phyloP scores from a whole-genome alignment of 2,113 vertebrate genomes.

The Neodon shergylaensis region DNA sequence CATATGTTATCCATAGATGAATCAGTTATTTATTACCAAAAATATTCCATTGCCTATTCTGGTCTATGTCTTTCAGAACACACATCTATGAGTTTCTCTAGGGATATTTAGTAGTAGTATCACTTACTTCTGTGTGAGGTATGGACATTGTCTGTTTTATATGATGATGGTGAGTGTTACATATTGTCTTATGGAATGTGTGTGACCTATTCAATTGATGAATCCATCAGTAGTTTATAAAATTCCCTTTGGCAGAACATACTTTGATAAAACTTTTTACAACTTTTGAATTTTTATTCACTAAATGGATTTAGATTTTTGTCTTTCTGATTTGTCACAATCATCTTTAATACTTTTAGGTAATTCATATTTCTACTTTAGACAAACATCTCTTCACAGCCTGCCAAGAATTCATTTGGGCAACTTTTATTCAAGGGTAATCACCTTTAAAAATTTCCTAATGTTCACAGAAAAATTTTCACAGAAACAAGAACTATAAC shows the following conservation, averaged over 20 bases:
- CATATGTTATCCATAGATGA: not conserved
- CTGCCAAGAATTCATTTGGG: not conserved
- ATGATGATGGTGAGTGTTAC: not conserved
- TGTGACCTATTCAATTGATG: not conserved
- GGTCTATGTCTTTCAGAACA: not conserved
- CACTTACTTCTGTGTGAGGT: not conserved
- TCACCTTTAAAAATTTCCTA: not conserved
- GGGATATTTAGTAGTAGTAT: not conserved
- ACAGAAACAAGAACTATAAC: not conserved
- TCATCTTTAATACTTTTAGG: not conserved
- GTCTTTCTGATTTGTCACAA: not conserved
- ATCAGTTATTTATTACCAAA: not conserved
- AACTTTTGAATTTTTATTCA: not conserved
- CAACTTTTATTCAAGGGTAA: not conserved
- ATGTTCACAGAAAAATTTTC: not conserved
- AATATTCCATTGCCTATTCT: not conserved
- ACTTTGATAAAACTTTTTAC: not conserved
- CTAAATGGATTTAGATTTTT: not conserved
- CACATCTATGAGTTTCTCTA: not conserved
- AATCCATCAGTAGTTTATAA: not conserved
- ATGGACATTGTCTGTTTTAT: not conserved
- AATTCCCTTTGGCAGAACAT: not conserved
- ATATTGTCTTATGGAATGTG: not conserved
- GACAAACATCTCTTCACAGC: not conserved
- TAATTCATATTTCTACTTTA: not conserved